These are phyloP conservation scores for Protaetia brevitarsis DNA, from an alignment of 1,140 invertebrate species.

Conservation along the genomic window DNA sequence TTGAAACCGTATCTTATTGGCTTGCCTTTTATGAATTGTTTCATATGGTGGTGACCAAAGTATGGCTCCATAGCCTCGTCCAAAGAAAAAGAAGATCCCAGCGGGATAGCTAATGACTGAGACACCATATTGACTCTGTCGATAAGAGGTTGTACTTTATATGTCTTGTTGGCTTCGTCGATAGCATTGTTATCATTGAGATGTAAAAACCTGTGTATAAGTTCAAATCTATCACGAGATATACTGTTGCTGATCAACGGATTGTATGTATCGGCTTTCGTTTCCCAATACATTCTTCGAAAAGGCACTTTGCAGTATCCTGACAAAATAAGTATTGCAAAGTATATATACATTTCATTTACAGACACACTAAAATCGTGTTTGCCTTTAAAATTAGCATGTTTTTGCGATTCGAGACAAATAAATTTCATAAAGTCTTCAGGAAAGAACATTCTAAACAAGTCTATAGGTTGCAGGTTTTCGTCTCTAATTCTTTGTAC, in stretches of 20 bases:
- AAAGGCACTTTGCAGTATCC: conserved; percentile 20
- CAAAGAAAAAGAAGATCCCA: conserved; percentile 26
- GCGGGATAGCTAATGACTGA: conserved; percentile 18
- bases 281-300: conserved; percentile 29
- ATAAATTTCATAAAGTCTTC: conserved; percentile 5
- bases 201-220: conserved; percentile 24
- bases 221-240: conserved; percentile 24
- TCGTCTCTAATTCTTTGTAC: background rate
- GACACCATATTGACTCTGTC: conserved; percentile 24
- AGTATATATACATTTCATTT: conserved; percentile 18
- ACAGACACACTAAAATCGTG: conserved; percentile 16
- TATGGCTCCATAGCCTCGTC: conserved; percentile 35
- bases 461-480: background rate
- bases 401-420: background rate
- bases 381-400: background rate
- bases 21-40: conserved; percentile 34
- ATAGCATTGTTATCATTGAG: conserved; percentile 22
- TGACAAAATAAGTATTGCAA: conserved; percentile 19
- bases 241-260: conserved; percentile 20
- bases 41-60: conserved; percentile 31
- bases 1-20: conserved; percentile 31
- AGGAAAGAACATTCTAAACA: conserved; percentile 12
- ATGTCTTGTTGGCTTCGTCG: background rate
- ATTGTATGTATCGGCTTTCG: conserved; percentile 22
- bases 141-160: conserved; percentile 26